Percentiles rank a stretch among this genome's conserved stretches.
These are phyloP conservation scores for Urocyon cinereoargenteus DNA, from an alignment of 2,797 vertebrate species.

Conservation along the genomic window DNA sequence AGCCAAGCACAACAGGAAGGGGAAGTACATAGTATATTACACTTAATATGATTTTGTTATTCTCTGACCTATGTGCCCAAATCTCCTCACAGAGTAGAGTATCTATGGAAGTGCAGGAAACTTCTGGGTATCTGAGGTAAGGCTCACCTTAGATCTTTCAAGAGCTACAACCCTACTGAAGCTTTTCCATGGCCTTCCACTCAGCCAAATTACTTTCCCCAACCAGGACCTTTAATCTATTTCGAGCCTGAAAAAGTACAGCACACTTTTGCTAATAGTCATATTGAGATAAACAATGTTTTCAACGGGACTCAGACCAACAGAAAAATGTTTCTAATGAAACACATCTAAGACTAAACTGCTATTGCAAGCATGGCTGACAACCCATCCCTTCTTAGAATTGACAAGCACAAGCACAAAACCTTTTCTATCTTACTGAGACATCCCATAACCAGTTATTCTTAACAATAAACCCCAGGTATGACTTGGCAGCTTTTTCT, in stretches of 20 bases:
- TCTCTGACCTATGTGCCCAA: neutral
- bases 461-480: neutral
- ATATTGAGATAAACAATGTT: conserved; percentile 20
- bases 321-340: neutral
- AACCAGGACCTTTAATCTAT: neutral
- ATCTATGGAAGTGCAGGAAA: neutral
- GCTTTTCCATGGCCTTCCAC: neutral
- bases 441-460: neutral
- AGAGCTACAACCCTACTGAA: neutral
- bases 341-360: neutral
- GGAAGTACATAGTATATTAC: neutral
- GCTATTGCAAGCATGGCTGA: neutral
- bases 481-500: neutral
- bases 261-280: neutral
- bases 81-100: neutral
- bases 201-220: neutral
- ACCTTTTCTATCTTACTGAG: neutral
- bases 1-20: conserved; percentile 25
- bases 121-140: neutral
- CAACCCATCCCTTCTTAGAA: neutral
- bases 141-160: neutral
- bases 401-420: neutral
- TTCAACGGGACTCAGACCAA: neutral
- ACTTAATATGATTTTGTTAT: neutral
- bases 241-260: neutral